Evolutionary conservation across 1,140 invertebrate genomes (phyloP).

Genomic region (Sminthurinus signatus): DNA sequence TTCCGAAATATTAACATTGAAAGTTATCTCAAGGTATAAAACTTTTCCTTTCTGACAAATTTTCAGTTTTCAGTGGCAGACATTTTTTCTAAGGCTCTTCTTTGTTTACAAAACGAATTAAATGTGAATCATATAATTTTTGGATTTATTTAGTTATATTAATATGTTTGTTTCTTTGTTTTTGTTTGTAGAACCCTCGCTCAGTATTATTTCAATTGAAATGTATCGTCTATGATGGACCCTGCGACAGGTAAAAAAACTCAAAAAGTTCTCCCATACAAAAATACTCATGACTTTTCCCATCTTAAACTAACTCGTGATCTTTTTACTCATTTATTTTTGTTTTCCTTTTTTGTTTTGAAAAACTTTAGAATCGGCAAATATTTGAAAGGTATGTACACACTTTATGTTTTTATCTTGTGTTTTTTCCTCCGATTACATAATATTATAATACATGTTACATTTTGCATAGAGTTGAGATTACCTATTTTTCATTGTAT

Average conservation of each 20-base stretch:
- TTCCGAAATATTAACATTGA: conserved; percentile 41
- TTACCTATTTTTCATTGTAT: too few species aligned
- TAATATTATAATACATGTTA: too few species aligned
- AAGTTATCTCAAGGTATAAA: conserved; percentile 38
- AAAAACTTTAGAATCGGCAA: too few species aligned
- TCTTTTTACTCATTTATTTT: too few species aligned
- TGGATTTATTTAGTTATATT: too few species aligned
- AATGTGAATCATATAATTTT: too few species aligned
- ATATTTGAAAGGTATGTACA: conserved; percentile 34
- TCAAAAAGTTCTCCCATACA: too few species aligned
- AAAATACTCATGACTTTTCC: too few species aligned
- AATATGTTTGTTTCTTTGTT: not conserved
- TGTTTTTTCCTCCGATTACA: not conserved
- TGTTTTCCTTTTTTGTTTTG: too few species aligned
- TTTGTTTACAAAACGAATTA: too few species aligned
- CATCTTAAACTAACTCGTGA: too few species aligned
- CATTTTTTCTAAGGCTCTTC: not conserved
- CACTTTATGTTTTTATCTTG: not conserved
- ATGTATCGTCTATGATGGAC: conserved; percentile 40
- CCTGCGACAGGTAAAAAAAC: conserved; percentile 31
- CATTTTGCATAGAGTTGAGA: too few species aligned
- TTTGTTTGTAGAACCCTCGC: conserved; percentile 31
- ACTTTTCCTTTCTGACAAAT: not conserved
- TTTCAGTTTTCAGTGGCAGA: not conserved
- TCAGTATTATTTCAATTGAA: conserved; percentile 40